Conservation (phyloP, 1,140 invertebrate genomes). For the Drosophila obscura region DNA sequence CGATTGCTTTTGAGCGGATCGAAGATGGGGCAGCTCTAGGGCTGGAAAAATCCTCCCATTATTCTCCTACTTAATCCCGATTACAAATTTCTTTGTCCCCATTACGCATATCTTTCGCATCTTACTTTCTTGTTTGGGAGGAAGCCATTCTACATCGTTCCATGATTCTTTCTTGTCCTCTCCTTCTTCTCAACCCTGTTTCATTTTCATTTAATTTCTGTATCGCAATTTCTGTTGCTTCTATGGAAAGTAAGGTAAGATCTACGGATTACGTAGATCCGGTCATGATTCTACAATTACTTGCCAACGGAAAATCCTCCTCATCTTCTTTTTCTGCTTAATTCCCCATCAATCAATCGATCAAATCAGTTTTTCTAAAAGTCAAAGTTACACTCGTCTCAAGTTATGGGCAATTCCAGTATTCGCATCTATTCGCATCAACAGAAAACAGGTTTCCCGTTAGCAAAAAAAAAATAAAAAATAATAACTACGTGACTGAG, state of each 20-base stretch:
- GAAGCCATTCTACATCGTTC: neutral
- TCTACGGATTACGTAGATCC: slow-evolving; percentile 1
- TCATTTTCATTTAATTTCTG: too few species aligned
- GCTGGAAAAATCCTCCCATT: neutral
- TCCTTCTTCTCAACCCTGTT: neutral
- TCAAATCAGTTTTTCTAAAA: slow-evolving; percentile 22
- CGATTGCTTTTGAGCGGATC: neutral
- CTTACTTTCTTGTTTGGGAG: too few species aligned
- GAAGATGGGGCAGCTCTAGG: neutral
- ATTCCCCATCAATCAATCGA: slow-evolving; percentile 41
- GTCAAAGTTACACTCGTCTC: slow-evolving; percentile 36
- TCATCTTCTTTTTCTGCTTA: slow-evolving; percentile 8
- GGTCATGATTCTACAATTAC: slow-evolving; percentile 18
- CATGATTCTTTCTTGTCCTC: neutral
- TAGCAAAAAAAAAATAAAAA: too few species aligned
- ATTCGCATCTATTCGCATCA: slow-evolving; percentile 3
- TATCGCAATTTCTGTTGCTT: too few species aligned
- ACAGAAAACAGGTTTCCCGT: slow-evolving; percentile 27
- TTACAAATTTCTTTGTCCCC: too few species aligned
- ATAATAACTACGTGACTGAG: slow-evolving; percentile 20
- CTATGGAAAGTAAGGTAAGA: too few species aligned
- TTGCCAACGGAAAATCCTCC: neutral
- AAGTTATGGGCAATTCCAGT: slow-evolving; percentile 28
- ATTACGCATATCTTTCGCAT: too few species aligned
- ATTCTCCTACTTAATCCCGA: too few species aligned